These are phyloP conservation scores for Uromys caudimaculatus DNA, from an alignment of 2,797 vertebrate species.

Conservation along the genomic window DNA sequence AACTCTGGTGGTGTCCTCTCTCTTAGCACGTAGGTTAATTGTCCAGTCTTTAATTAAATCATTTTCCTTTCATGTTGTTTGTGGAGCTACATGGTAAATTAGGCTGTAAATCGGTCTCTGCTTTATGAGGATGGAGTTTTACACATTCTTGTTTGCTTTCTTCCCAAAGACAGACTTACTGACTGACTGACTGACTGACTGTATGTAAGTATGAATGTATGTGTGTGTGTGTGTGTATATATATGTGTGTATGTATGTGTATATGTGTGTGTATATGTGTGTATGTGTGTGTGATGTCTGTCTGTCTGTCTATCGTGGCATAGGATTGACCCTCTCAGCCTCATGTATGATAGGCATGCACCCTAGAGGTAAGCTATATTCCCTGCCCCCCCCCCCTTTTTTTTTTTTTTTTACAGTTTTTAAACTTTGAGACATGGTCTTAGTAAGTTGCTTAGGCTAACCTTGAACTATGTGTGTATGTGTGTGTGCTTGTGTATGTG, in stretches of 20 bases:
- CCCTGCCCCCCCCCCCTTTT: too few species aligned
- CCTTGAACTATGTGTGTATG: not conserved
- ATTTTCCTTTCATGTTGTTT: conserved; percentile 61
- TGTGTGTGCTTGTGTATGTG: not conserved
- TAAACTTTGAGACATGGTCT: not conserved
- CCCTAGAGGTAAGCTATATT: not conserved
- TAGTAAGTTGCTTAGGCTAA: not conserved
- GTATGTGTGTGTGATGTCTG: not conserved
- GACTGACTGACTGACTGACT: too few species aligned
- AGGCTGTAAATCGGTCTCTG: conserved; percentile 41
- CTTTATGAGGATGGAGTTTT: conserved; percentile 59
- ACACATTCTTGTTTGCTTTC: not conserved
- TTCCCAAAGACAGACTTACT: not conserved
- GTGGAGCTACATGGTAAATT: conserved; percentile 47
- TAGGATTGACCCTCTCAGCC: not conserved
- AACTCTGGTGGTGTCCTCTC: not conserved
- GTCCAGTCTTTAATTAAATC: conserved; percentile 67
- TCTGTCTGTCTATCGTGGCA: not conserved
- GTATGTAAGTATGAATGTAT: too few species aligned
- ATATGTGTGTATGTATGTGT: too few species aligned
- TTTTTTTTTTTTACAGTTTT: not conserved
- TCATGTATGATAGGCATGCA: not conserved
- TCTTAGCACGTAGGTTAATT: conserved; percentile 56
- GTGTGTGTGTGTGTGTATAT: too few species aligned
- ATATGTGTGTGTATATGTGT: too few species aligned